Evolutionary conservation across 1,140 invertebrate species (phyloP), one percentile per base, ranked within the genome.

Genomic region (Drosophila santomea): DNA sequence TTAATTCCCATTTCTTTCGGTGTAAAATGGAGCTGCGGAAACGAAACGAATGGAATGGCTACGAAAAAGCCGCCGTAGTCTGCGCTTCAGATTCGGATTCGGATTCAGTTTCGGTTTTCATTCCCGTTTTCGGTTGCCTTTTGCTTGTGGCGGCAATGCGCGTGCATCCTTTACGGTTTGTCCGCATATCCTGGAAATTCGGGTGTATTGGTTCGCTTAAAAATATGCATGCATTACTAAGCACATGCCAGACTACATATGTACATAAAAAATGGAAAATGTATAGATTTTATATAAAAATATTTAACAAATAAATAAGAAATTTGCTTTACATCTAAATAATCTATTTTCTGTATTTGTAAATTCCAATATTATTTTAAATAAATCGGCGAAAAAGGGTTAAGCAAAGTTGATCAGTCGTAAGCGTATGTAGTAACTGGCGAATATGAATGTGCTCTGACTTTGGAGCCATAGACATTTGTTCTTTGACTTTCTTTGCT

Each of bases 401-500:
- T 11, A 2, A 20, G 3, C 8, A 3, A 44, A 44, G 48, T 1
- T 41, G 47, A 25, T 43, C 56, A 57, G 10, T 56, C 5, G 15
- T 2, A 20, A 20, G 38, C 14, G 17, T 17, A 15, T 51, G 60
- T 50, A 11, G 45, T 17, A 50, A 7, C 15, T 28, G 45, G 41
- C 35, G 60, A 59, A 57, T 67, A 68, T 68, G 66, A 67, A 64
- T 48, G 44, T 60, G 55, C 25, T 63, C 52, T 56, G 64, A 43
- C 55, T 59, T 73, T 60, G 59, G 50, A 67, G 74, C 63, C 79
- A 54, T 76, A 86, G 78, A 78, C 75, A 88, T 88, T 88, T 88
- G 84, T 89, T 88, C 84, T 88, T 88, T 88, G 84, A 88, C 84
- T 88, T 88, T 83, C 84, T 78, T 74, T 74, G 68, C 84, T 88